Conservation (phyloP, 2,888 invertebrate genomes). For the Caenorhabditis sp. region DNA sequence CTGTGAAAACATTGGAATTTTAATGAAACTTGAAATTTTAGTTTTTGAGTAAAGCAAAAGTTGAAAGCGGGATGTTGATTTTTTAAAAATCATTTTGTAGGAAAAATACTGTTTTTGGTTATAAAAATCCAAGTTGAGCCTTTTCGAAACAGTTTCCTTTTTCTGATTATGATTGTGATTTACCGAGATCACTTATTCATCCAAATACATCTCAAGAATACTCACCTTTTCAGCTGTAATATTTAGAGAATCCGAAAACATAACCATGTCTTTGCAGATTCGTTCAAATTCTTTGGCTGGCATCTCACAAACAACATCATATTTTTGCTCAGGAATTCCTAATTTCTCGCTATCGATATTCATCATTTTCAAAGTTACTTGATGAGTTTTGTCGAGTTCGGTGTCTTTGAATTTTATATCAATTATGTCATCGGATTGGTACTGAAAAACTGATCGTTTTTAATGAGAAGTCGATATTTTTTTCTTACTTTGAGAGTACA, state of each 20-base stretch:
- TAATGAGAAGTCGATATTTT: too few relatives aligned
- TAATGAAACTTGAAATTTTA: too few relatives aligned
- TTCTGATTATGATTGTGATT: too few relatives aligned
- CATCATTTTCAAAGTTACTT: slow-evolving; percentile 89
- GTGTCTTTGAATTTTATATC: slow-evolving; percentile 84
- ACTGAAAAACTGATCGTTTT: slow-evolving; percentile 73
- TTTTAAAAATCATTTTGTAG: too few relatives aligned
- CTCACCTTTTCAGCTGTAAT: slow-evolving; percentile 96
- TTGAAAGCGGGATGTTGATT: too few relatives aligned
- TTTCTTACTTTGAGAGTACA: slow-evolving; percentile 58
- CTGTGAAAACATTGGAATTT: too few relatives aligned
- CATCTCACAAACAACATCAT: slow-evolving; percentile 93
- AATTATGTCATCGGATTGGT: slow-evolving; percentile 87
- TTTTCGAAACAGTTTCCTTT: too few relatives aligned
- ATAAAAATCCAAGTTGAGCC: too few relatives aligned
- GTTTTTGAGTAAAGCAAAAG: too few relatives aligned
- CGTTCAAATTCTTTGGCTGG: slow-evolving; percentile 87
- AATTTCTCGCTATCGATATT: slow-evolving; percentile 97
- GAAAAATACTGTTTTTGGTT: too few relatives aligned
- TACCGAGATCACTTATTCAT: too few relatives aligned
- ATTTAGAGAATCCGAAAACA: slow-evolving; percentile 97
- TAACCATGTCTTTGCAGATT: slow-evolving; percentile 93
- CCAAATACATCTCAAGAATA: slow-evolving; percentile 76
- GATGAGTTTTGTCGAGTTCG: slow-evolving; percentile 73
- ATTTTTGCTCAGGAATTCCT: slow-evolving; percentile 96